Evolutionary conservation across 2,113 vertebrate species (phyloP).

Genomic region (Murina feae): DNA sequence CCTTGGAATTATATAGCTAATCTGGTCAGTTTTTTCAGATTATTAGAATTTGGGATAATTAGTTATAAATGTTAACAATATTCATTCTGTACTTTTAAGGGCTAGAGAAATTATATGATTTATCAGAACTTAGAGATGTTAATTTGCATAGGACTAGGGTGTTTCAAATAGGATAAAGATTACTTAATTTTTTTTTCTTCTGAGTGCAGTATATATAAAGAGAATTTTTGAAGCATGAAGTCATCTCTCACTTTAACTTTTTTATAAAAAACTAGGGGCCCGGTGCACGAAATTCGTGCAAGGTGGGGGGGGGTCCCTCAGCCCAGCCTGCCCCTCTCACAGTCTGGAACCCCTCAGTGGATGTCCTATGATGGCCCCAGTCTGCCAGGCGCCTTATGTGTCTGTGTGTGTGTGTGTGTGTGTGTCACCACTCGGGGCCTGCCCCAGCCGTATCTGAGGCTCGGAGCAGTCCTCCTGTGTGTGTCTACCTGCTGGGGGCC

Average conservation of each 20-base stretch:
- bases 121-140: neutral
- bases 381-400: too few relatives aligned
- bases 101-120: neutral
- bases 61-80: neutral
- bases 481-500: too few relatives aligned
- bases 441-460: too few relatives aligned
- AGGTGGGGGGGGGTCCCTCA: too few relatives aligned
- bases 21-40: neutral
- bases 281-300: too few relatives aligned
- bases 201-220: neutral
- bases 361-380: too few relatives aligned
- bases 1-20: neutral
- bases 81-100: neutral
- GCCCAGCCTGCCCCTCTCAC: too few relatives aligned
- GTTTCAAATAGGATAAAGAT: neutral
- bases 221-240: neutral
- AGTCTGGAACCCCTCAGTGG: too few relatives aligned
- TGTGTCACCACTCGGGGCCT: too few relatives aligned
- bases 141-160: neutral
- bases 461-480: too few relatives aligned
- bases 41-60: neutral
- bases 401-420: too few relatives aligned
- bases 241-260: neutral
- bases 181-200: neutral
- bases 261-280: slow-evolving; percentile 21